These are phyloP conservation scores for Dromas ardeola DNA, from an alignment of 2,113 vertebrate genomes.

Conservation along the genomic window DNA sequence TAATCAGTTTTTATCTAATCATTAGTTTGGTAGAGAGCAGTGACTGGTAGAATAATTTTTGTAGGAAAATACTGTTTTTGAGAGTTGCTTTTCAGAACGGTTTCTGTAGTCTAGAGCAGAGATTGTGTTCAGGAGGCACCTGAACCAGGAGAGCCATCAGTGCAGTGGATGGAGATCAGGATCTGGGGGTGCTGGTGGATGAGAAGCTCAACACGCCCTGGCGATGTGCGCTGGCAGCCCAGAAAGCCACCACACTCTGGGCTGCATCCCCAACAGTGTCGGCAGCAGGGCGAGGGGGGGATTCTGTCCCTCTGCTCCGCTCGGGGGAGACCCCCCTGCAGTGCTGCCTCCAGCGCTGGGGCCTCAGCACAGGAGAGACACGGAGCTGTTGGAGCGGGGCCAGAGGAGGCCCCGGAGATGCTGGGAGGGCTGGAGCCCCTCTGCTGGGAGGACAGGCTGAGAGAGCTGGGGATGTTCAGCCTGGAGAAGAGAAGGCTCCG, in stretches of 20 bases:
- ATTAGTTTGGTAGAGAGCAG: not conserved
- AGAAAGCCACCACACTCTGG: not conserved
- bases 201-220: not conserved
- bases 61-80: rapidly evolving
- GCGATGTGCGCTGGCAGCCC: not conserved
- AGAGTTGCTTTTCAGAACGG: not conserved
- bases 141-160: rapidly evolving
- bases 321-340: not conserved
- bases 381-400: not conserved
- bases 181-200: not conserved
- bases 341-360: not conserved
- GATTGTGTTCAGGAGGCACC: not conserved
- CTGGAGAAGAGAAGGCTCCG: too few relatives aligned
- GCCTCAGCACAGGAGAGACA: too few relatives aligned
- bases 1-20: not conserved
- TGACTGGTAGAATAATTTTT: not conserved
- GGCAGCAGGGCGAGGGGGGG: too few relatives aligned
- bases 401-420: too few relatives aligned
- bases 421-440: too few relatives aligned
- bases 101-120: not conserved
- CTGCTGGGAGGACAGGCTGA: too few relatives aligned
- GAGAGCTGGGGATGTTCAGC: too few relatives aligned
- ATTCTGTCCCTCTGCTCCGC: not conserved
- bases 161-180: not conserved
- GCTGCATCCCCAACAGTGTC: not conserved